Base-by-base conservation (phyloP, 2,113 vertebrate genomes). In the Cheilinus undulatus region DNA sequence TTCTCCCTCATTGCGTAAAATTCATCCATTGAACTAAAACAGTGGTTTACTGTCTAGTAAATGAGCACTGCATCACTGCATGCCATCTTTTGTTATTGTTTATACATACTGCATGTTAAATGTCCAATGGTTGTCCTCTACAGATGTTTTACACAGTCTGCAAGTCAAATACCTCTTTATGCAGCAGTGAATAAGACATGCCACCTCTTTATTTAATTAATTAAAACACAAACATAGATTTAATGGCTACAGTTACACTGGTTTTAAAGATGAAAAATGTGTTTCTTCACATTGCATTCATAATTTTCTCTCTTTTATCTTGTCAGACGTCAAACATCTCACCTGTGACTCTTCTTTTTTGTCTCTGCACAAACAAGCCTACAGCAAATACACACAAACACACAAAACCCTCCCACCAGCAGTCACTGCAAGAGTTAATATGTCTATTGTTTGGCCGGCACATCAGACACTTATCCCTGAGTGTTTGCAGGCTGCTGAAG, bases 381-480 rank as follows among this genome's bases (percentile, higher is more conserved):
- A 61, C 23, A 54, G 27, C 58, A 6, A 27, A 27, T 36, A 67
- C 50, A 80, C 54, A 79, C 43, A 70, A 40, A 76, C 50, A 74
- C 57, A 48, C 17, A 30, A 36, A n/a, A 69, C 54, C 65, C 73
- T 73, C 58, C 50, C 68, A 78, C 66, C 69, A 79, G 60, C 58
- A 32, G 73, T 51, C 71, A 45, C 59, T 32, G 49, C 53, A 54
- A 80, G 69, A 85, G 73, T 72, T 80, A 61, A 82, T 73, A 64
- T 66, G 32, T 77, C 79, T 86, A 79, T 89, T 91, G 87, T 89
- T 90, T 80, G 80, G 64, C 62, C 73, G 61, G 76, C 68, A 76
- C 50, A 69, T 57, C 51, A 67, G 75, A 53, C 85, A 89, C 87
- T 89, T 90, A 88, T 86, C 74, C 73, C 64, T 79, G 81, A 90